Conservation (phyloP, 2,113 vertebrate species). For the Epinephelus fuscoguttatus region DNA sequence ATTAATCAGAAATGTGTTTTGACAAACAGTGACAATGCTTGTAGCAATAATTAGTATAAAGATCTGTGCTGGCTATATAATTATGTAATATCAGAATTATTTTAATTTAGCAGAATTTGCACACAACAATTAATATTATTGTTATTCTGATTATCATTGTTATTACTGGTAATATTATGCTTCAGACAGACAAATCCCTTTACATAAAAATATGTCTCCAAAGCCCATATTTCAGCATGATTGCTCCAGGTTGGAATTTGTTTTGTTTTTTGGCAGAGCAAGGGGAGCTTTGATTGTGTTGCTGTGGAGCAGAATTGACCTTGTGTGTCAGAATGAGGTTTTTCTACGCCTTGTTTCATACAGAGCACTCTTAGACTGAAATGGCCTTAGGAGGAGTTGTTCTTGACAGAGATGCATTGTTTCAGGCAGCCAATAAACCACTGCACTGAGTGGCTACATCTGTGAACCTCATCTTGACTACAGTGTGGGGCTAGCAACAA, state of each 20-base stretch:
- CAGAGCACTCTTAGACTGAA: conserved; percentile 61
- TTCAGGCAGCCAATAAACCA: conserved; percentile 81
- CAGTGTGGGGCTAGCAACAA: conserved; percentile 80
- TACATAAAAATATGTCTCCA: background rate
- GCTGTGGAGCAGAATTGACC: conserved; percentile 64
- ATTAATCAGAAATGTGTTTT: conserved; percentile 85
- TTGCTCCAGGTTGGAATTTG: conserved; percentile 48
- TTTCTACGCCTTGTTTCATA: conserved; percentile 67
- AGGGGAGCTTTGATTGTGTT: conserved; percentile 64
- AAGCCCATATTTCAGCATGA: background rate
- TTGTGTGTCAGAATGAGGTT: conserved; percentile 71
- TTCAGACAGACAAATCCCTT: background rate
- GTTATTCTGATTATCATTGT: background rate
- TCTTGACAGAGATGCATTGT: conserved; percentile 85
- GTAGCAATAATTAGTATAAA: conserved; percentile 60
- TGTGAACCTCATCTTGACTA: conserved; percentile 86
- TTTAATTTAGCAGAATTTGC: background rate
- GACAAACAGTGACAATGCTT: conserved; percentile 73
- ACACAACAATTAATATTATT: conserved; percentile 9
- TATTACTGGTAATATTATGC: background rate
- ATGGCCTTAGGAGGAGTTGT: conserved; percentile 77
- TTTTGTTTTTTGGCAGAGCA: conserved; percentile 41
- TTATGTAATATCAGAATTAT: background rate
- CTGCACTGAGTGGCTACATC: conserved; percentile 83
- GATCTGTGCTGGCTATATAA: conserved; percentile 67